Evolutionary conservation across 2,113 vertebrate genomes (phyloP).

Genomic region (Cinclus cinclus): DNA sequence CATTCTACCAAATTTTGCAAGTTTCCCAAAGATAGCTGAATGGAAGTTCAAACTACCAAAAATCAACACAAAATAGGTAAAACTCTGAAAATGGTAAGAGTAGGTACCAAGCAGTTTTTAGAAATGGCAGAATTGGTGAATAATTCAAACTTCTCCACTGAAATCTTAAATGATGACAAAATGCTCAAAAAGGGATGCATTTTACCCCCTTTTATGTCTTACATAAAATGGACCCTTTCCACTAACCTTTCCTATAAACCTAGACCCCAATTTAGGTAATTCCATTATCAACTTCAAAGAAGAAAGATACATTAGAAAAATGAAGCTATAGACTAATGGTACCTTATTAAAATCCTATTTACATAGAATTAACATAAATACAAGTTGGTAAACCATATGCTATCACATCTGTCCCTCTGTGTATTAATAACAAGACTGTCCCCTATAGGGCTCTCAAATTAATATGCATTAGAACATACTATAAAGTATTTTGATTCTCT

Average conservation of each 20-base stretch:
- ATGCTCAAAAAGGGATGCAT: rapidly evolving
- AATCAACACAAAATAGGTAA: background rate
- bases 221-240: background rate
- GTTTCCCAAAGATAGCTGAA: background rate
- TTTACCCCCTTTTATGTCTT: background rate
- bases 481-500: slow-evolving; percentile 55
- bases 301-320: slow-evolving; percentile 66
- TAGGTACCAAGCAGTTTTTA: background rate
- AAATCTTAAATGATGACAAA: background rate
- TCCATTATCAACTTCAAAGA: slow-evolving; percentile 61
- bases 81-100: background rate
- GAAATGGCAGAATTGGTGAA: background rate
- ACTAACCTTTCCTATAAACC: background rate
- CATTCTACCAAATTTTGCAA: background rate
- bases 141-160: background rate
- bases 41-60: background rate
- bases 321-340: slow-evolving; percentile 76
- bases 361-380: slow-evolving; percentile 84
- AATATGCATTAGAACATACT: slow-evolving; percentile 73
- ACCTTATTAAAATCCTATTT: slow-evolving; percentile 83
- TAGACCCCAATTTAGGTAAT: slow-evolving; percentile 31
- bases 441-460: slow-evolving; percentile 77
- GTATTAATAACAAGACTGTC: slow-evolving; percentile 79
- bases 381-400: slow-evolving; percentile 82
- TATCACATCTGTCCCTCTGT: slow-evolving; percentile 76